Conservation (phyloP, 2,113 vertebrate genomes). For the Nothocercus julius region DNA sequence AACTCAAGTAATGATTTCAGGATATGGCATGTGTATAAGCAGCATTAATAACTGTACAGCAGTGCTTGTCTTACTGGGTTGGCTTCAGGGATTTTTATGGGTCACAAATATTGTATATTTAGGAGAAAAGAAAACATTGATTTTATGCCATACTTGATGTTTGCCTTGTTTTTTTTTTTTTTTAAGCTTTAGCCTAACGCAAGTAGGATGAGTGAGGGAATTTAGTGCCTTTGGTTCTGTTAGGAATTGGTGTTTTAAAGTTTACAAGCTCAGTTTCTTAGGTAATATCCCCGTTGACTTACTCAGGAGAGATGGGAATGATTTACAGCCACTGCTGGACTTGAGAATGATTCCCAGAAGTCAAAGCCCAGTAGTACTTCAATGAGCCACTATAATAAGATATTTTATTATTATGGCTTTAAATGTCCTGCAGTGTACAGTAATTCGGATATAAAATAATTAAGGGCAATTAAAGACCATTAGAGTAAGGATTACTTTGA, state of each 20-base stretch:
- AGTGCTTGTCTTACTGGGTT: background rate
- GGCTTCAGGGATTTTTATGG: background rate
- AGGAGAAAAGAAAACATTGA: conserved; percentile 13
- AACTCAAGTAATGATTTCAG: background rate
- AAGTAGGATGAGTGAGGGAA: background rate
- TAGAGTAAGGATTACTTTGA: conserved; percentile 69
- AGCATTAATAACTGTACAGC: background rate
- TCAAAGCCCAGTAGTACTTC: conserved; percentile 46
- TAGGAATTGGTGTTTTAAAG: conserved; percentile 34
- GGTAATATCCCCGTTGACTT: background rate
- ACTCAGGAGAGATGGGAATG: conserved; percentile 26
- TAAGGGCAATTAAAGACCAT: conserved; percentile 76
- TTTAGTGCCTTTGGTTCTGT: background rate
- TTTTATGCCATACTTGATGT: background rate
- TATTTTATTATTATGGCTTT: conserved; percentile 75
- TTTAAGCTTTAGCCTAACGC: conserved; percentile 16
- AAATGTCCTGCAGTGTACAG: conserved; percentile 69
- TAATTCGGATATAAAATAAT: conserved; percentile 78
- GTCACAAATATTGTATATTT: background rate
- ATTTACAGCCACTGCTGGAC: conserved; percentile 62
- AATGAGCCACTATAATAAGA: conserved; percentile 68
- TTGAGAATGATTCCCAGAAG: conserved; percentile 64
- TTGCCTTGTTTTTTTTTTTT: background rate
- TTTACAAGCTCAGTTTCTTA: conserved; percentile 37
- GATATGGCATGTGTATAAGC: background rate